Evolutionary conservation across 2,113 vertebrate genomes (phyloP), one percentile per base, ranked within the genome.

Genomic region (Nycticryphes semicollaris): DNA sequence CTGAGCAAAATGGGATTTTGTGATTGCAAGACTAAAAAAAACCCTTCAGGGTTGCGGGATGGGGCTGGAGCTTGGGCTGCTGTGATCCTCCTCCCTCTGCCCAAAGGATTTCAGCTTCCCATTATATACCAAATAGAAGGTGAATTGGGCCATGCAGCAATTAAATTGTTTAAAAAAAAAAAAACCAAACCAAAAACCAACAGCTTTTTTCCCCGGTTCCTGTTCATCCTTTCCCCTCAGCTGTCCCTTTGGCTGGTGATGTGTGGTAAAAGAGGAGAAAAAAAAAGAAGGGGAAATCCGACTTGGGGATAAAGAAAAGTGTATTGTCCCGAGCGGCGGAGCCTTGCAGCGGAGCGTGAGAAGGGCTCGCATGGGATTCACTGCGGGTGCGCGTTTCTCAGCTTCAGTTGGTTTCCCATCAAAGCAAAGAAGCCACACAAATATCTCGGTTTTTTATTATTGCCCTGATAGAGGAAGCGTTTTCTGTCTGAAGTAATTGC

Each of bases 371-470:
- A 3, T 0, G 0, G 76, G 73, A 39, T 62, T 84, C 37, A 0
- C 13, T 18, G 50, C 0, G 0, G 59, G 63, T 5, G 1, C 2
- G 0, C 7, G 1, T 60, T 63, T 28, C 54, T 78, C 45, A 9
- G 53, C 59, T 73, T 69, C 3, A 1, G 14, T 51, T 7, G 0
- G 67, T 70, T 41, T 63, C n/a, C 63, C 5, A 0, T 91, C 80
- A 47, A 33, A 69, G 59, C 4, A 74, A 53, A 53, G 73, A 72
- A 91, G 66, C 66, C 62, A 33, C 56, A 13, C 31, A 51, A 47
- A 43, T 41, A 63, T 4, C 90, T 89, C 3, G 1, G 15, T 12
- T 3, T 81, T 74, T 41, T 57, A 54, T 69, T 51, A 64, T 33
- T 81, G 60, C 69, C 9, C 0, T 23, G 37, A 35, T 6, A 51